Conservation (phyloP, 2,888 invertebrate genomes). For the Ariolimax columbianus region DNA sequence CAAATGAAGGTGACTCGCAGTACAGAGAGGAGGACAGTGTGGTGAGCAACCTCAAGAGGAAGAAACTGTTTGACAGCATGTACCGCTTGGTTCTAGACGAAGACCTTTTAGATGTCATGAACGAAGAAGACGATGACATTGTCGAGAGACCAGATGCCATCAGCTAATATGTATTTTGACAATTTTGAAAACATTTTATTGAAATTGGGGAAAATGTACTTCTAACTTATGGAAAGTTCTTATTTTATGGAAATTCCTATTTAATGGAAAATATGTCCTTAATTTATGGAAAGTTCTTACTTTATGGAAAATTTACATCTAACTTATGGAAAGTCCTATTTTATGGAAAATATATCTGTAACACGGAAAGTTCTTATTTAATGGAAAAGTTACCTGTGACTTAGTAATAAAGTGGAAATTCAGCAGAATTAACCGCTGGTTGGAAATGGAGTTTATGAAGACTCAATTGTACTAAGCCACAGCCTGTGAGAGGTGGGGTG, state of each 20-base stretch:
- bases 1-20: neutral
- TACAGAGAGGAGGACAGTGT: neutral
- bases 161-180: neutral
- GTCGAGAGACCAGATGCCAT: neutral
- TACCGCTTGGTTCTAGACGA: conserved; percentile 49
- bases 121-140: conserved; percentile 44
- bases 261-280: neutral
- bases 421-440: no score
- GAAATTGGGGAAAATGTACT: neutral
- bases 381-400: no score
- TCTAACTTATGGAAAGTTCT: neutral
- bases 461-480: no score
- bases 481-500: no score
- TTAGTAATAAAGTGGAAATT: no score
- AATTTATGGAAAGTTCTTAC: neutral
- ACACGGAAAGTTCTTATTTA: no score
- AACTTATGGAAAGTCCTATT: neutral
- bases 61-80: conserved; percentile 52
- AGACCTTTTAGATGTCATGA: conserved; percentile 44
- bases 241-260: neutral
- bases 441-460: no score
- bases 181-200: neutral
- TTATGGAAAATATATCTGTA: no score
- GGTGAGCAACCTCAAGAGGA: conserved; percentile 42
- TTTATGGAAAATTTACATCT: neutral